These are phyloP conservation scores for Helarctos malayanus DNA, from an alignment of 2,797 vertebrate genomes.

Conservation along the genomic window DNA sequence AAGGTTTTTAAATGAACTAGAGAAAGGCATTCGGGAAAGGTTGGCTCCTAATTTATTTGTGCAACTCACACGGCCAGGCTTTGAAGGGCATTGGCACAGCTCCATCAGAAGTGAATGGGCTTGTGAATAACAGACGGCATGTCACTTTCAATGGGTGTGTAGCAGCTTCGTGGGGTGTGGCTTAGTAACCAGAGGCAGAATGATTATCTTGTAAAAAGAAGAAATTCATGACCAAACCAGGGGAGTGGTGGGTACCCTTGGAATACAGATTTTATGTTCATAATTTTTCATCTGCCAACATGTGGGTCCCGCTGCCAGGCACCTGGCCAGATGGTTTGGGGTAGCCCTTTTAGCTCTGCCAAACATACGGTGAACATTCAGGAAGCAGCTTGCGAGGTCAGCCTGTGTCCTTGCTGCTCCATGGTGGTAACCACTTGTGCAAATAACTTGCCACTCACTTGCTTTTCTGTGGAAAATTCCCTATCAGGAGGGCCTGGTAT, in stretches of 20 bases:
- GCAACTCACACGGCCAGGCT: background rate
- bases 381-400: background rate
- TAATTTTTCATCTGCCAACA: background rate
- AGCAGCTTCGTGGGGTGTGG: background rate
- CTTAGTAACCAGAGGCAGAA: background rate
- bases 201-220: background rate
- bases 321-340: background rate
- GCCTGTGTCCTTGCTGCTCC: background rate
- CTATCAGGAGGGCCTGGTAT: background rate
- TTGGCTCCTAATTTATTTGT: conserved; percentile 68
- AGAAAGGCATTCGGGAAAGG: conserved; percentile 59
- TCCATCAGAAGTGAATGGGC: background rate
- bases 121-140: background rate
- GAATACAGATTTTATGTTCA: background rate
- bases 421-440: background rate
- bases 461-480: background rate
- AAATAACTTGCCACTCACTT: background rate
- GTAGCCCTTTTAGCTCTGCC: background rate
- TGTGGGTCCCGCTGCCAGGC: background rate
- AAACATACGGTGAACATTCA: background rate
- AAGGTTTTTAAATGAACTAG: conserved; percentile 70
- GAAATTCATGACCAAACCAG: background rate
- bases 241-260: background rate
- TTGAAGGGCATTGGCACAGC: background rate
- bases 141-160: background rate